phyloP scores from a whole-genome alignment of 2,888 invertebrate species.

The Stegana nigrithorax region DNA sequence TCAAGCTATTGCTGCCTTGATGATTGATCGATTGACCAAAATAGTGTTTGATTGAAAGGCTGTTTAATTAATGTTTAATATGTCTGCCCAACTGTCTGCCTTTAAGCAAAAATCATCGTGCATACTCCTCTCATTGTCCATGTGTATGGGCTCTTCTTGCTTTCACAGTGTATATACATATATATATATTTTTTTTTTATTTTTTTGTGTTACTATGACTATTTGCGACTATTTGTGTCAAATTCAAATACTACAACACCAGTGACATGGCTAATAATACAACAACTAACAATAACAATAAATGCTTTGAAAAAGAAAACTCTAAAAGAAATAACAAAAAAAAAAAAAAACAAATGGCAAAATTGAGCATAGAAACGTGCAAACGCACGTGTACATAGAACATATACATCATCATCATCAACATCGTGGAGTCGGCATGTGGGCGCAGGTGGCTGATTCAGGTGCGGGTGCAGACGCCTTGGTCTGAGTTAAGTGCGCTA shows the following conservation, averaged over 20 bases:
- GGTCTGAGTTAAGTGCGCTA: conserved; percentile 20
- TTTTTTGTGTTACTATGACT: conserved; percentile 50
- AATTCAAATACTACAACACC: conserved; percentile 19
- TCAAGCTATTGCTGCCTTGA: too few relatives aligned
- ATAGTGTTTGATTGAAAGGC: too few relatives aligned
- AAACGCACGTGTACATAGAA: conserved; percentile 11
- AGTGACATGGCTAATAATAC: conserved; percentile 17
- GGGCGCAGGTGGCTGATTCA: too few relatives aligned
- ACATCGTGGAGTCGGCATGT: neutral
- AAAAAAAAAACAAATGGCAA: neutral
- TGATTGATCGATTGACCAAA: too few relatives aligned
- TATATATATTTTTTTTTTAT: conserved; percentile 33
- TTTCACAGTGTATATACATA: conserved; percentile 6
- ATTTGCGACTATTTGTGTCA: conserved; percentile 51
- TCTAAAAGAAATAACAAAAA: conserved; percentile 25
- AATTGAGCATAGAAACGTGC: neutral
- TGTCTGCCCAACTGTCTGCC: neutral
- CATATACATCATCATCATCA: neutral
- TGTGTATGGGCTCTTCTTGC: neutral
- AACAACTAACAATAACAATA: too few relatives aligned
- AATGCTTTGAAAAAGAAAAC: too few relatives aligned
- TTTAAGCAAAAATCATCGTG: too few relatives aligned
- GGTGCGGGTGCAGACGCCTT: neutral
- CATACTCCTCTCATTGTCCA: neutral
- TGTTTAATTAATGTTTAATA: too few relatives aligned